phyloP scores from a whole-genome alignment of 2,113 vertebrate species.

The Sinocyclocheilus maitianheensis region DNA sequence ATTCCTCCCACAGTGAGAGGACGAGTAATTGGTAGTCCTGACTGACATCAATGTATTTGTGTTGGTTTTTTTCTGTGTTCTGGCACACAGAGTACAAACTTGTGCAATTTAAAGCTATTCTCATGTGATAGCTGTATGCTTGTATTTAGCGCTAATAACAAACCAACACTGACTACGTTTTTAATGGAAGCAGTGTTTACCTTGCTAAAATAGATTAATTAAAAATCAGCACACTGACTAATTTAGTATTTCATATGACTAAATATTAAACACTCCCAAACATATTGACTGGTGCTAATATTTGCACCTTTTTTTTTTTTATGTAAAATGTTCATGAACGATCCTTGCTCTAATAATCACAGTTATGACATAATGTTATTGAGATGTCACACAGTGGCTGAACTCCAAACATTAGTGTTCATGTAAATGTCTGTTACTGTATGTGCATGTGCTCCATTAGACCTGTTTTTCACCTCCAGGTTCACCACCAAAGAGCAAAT shows the following conservation, averaged over 20 bases:
- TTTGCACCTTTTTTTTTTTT: not conserved
- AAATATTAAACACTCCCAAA: slow-evolving; percentile 11
- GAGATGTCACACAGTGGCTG: not conserved
- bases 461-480: slow-evolving; percentile 49
- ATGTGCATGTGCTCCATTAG: not conserved
- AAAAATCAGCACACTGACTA: not conserved
- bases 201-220: slow-evolving; percentile 25
- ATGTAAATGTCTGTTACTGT: slow-evolving; percentile 20
- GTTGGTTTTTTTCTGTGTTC: slow-evolving; percentile 1
- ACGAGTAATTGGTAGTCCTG: slow-evolving; percentile 65
- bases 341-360: not conserved
- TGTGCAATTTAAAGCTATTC: slow-evolving; percentile 15
- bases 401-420: not conserved
- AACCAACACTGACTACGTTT: slow-evolving; percentile 49
- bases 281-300: not conserved
- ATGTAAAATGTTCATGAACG: not conserved
- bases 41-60: not conserved
- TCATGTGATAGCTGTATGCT: slow-evolving; percentile 31
- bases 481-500: slow-evolving; percentile 54
- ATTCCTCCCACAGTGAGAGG: not conserved
- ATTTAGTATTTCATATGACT: slow-evolving; percentile 50
- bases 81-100: not conserved
- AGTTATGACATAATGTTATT: not conserved
- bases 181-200: slow-evolving; percentile 11
- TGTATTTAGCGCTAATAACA: slow-evolving; percentile 48